phyloP scores from a whole-genome alignment of 2,888 invertebrate genomes.

The Gymnoscelis rufifasciata region DNA sequence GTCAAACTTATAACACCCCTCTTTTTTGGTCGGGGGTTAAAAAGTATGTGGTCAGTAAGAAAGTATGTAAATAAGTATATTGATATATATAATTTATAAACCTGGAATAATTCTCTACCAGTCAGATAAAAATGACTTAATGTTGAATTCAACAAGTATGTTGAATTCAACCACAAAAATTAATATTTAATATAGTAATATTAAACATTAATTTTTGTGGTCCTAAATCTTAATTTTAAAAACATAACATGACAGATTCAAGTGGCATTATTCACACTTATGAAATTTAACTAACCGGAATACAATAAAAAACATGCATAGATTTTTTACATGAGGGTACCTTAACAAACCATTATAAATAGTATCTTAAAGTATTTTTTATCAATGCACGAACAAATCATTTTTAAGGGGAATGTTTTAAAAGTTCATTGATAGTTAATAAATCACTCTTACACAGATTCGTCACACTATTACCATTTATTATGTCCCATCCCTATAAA shows the following conservation, averaged over 20 bases:
- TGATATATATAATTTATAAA: too few relatives aligned
- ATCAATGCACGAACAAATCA: constrained; percentile 43
- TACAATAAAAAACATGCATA: constrained; percentile 26
- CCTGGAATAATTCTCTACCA: too few relatives aligned
- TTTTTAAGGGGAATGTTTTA: constrained; percentile 21
- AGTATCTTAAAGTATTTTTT: constrained; percentile 44
- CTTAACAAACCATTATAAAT: constrained; percentile 50
- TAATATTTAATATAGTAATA: too few relatives aligned
- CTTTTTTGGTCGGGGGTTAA: too few relatives aligned
- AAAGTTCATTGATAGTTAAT: constrained; percentile 35
- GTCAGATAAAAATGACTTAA: too few relatives aligned
- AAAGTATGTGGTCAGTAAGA: too few relatives aligned
- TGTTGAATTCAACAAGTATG: too few relatives aligned
- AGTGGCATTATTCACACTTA: constrained; percentile 20
- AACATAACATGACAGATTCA: constrained; percentile 1
- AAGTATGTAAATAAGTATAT: too few relatives aligned
- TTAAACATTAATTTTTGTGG: neutral
- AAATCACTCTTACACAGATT: constrained; percentile 59
- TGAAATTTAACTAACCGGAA: constrained; percentile 15
- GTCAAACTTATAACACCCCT: too few relatives aligned
- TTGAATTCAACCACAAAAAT: too few relatives aligned
- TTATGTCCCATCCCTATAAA: constrained; percentile 52
- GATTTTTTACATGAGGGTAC: constrained; percentile 55
- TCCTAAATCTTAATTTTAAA: constrained; percentile 1
- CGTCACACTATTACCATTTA: constrained; percentile 64